These are phyloP conservation scores for Antheraea assamensis DNA, from an alignment of 2,888 invertebrate species.

Conservation along the genomic window DNA sequence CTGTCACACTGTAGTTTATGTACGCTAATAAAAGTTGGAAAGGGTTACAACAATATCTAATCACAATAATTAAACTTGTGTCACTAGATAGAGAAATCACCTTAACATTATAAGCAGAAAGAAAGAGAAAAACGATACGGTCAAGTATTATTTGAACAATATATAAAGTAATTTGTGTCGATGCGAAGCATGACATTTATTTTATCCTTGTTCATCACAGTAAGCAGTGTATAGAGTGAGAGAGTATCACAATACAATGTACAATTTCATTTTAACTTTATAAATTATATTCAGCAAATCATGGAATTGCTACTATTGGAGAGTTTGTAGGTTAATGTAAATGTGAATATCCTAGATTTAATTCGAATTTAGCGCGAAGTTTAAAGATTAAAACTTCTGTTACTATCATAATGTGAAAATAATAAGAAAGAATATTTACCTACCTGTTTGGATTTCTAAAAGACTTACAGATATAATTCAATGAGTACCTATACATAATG, in stretches of 20 bases:
- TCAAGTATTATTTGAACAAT: neutral
- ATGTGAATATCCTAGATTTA: neutral
- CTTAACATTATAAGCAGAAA: neutral
- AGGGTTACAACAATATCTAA: neutral
- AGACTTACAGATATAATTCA: no score
- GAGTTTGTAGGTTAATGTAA: neutral
- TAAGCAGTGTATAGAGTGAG: neutral
- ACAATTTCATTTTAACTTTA: neutral
- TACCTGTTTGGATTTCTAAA: neutral
- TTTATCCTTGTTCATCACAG: neutral
- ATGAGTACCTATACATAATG: neutral
- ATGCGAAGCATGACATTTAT: neutral
- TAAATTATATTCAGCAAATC: neutral
- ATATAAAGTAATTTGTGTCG: neutral
- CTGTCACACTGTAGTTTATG: neutral
- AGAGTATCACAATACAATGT: neutral
- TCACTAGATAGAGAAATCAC: neutral
- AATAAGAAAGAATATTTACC: no score
- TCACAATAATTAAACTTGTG: neutral
- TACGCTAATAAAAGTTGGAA: neutral
- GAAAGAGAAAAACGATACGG: constrained; percentile 1
- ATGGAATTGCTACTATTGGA: neutral
- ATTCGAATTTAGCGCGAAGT: neutral
- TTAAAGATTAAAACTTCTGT: neutral
- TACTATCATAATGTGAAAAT: no score